Evolutionary conservation across 2,888 invertebrate species (phyloP).

Genomic region (Cremastobaeus sp.): DNA sequence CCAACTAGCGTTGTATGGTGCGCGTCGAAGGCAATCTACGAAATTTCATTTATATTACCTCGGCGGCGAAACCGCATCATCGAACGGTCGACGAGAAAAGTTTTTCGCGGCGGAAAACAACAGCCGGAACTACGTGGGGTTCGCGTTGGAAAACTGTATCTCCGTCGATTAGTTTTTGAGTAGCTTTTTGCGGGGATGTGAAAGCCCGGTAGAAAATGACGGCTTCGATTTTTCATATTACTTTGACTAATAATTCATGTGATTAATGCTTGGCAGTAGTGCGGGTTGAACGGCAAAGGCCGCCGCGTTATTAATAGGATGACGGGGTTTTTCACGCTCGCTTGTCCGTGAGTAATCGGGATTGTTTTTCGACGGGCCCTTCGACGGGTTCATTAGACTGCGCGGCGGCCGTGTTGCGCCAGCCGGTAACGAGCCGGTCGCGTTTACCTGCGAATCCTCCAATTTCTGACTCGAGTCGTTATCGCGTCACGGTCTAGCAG

Average conservation of each 20-base stretch:
- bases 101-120: constrained; percentile 10
- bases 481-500: constrained; percentile 64
- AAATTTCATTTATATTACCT: constrained; percentile 44
- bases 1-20: constrained; percentile 7
- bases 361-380: constrained; percentile 31
- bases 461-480: constrained; percentile 63
- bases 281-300: too few relatives aligned
- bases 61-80: constrained; percentile 12
- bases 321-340: constrained; percentile 31
- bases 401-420: constrained; percentile 22
- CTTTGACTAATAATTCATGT: neutral
- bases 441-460: constrained; percentile 44
- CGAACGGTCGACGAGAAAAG: constrained; percentile 24
- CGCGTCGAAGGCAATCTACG: constrained; percentile 16
- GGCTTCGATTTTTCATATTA: neutral
- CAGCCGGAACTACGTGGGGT: constrained; percentile 4
- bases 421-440: constrained; percentile 31
- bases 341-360: constrained; percentile 27
- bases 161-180: too few relatives aligned
- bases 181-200: too few relatives aligned
- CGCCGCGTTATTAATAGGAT: constrained; percentile 10
- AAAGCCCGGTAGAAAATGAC: too few relatives aligned
- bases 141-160: neutral
- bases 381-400: constrained; percentile 34
- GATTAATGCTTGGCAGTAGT: too few relatives aligned